Evolutionary conservation across 2,113 vertebrate species (phyloP).

Genomic region (Sprattus sprattus): DNA sequence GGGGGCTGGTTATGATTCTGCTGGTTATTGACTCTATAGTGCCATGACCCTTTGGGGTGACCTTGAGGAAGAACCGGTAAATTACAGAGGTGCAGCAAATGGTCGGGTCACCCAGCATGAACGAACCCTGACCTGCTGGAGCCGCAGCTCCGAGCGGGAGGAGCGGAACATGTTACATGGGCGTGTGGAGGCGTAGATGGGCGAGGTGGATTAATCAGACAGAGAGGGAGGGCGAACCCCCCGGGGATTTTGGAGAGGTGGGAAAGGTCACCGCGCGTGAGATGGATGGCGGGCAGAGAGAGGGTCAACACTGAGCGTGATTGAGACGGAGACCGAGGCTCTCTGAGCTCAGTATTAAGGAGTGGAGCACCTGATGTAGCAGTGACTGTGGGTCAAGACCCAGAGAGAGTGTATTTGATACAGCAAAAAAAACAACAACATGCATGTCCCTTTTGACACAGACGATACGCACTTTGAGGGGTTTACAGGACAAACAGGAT

Average conservation of each 20-base stretch:
- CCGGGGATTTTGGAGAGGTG: neutral
- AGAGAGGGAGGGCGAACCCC: neutral
- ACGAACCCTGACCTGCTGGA: conserved; percentile 24
- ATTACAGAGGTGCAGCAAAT: neutral
- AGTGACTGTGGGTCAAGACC: conserved; percentile 4
- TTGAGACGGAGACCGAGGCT: neutral
- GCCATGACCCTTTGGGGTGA: conserved; percentile 10
- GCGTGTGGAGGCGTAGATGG: conserved; percentile 6
- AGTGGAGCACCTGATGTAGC: neutral
- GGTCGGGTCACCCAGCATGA: conserved; percentile 17
- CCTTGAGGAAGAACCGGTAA: conserved; percentile 16
- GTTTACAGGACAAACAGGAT: neutral
- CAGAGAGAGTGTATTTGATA: neutral
- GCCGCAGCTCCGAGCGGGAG: neutral
- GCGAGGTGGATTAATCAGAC: conserved; percentile 14
- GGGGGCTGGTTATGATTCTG: neutral
- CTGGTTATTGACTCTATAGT: too few species aligned
- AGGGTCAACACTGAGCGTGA: conserved; percentile 15
- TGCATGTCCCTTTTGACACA: neutral
- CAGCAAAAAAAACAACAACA: neutral
- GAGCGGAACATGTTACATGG: neutral
- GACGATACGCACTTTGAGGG: neutral
- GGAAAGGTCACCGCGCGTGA: neutral
- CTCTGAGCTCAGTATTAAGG: neutral
- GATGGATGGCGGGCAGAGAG: conserved; percentile 15